A percentile compares a stretch with the other conserved stretches of the same genome.
phyloP scores from a whole-genome alignment of 2,797 vertebrate species.

The Falco naumanni region DNA sequence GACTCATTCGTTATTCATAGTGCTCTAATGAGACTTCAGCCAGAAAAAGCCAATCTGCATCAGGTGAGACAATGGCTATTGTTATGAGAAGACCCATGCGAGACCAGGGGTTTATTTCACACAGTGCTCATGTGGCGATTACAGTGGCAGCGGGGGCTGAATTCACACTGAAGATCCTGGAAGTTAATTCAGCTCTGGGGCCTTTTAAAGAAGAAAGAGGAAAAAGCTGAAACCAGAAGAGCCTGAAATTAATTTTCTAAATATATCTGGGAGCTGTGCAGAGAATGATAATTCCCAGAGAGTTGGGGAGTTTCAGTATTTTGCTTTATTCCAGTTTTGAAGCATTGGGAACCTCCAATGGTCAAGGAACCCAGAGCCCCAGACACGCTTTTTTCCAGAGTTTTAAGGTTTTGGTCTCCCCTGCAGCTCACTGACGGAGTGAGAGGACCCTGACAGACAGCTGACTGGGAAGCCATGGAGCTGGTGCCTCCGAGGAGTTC shows the following conservation, averaged over 20 bases:
- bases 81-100: not conserved
- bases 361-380: not conserved
- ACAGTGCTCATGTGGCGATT: not conserved
- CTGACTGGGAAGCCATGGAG: not conserved
- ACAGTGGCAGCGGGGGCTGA: not conserved
- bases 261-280: not conserved
- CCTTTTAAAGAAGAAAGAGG: not conserved
- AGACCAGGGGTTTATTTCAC: not conserved
- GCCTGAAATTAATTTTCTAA: constrained; percentile 64
- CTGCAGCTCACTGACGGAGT: not conserved
- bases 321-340: not conserved
- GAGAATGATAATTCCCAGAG: not conserved
- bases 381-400: accelerated
- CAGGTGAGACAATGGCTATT: not conserved
- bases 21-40: not conserved
- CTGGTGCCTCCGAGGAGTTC: not conserved
- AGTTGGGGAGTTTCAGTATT: not conserved
- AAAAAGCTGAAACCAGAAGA: constrained; percentile 27
- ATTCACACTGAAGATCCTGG: not conserved
- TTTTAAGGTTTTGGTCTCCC: not conserved
- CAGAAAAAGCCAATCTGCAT: not conserved
- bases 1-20: not conserved
- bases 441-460: not conserved
- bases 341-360: not conserved
- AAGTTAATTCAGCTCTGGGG: constrained; percentile 17